These are phyloP conservation scores for Tyria jacobaeae DNA, from an alignment of 2,888 invertebrate genomes.

Conservation along the genomic window DNA sequence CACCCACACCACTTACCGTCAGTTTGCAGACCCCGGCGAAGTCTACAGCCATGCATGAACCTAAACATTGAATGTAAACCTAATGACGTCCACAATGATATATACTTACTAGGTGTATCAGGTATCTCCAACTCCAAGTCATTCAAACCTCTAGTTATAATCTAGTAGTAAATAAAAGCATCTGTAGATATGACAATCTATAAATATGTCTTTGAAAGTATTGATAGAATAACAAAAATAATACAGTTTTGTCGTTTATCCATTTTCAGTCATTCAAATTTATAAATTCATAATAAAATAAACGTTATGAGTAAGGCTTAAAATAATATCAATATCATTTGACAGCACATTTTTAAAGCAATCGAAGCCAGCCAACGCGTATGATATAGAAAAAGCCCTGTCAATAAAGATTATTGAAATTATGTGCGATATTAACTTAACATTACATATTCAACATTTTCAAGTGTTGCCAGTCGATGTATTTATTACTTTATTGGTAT, in stretches of 20 bases:
- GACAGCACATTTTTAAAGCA: slow-evolving; percentile 2
- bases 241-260: neutral
- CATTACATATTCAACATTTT: slow-evolving; percentile 3
- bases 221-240: neutral
- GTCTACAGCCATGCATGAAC: no score
- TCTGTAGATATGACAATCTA: no score
- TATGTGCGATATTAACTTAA: slow-evolving; percentile 6
- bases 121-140: no score
- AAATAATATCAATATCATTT: slow-evolving; percentile 7
- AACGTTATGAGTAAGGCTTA: neutral
- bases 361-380: slow-evolving; percentile 5
- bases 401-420: slow-evolving; percentile 30
- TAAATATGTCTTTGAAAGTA: no score
- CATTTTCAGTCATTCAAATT: neutral
- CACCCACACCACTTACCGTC: no score
- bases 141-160: no score
- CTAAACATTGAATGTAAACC: no score
- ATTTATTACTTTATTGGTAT: neutral
- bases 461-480: neutral
- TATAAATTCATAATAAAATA: neutral
- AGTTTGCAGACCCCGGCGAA: no score
- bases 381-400: slow-evolving; percentile 25
- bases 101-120: no score
- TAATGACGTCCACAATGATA: no score
- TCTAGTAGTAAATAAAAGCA: no score